These are phyloP conservation scores for Ammodytes marinus DNA, from an alignment of 2,113 vertebrate species.

Conservation along the genomic window DNA sequence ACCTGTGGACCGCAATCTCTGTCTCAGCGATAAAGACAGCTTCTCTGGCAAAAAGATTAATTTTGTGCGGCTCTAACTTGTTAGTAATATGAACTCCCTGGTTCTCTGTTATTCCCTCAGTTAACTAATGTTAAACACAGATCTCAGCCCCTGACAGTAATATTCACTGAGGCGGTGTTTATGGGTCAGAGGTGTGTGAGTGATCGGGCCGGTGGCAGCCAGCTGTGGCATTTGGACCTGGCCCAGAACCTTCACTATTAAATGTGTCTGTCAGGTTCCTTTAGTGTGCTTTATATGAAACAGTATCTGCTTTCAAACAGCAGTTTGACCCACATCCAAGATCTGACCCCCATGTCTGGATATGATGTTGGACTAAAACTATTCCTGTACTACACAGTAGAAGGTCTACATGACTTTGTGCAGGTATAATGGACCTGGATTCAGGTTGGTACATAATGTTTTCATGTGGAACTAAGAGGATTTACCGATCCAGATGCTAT, in stretches of 20 bases:
- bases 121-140: conserved; percentile 80
- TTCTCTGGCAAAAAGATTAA: conserved; percentile 36
- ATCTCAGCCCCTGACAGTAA: conserved; percentile 68
- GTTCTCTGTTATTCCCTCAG: conserved; percentile 60
- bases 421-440: conserved; percentile 14
- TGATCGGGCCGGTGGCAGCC: conserved; percentile 60
- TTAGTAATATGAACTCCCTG: conserved; percentile 60
- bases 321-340: conserved; percentile 55
- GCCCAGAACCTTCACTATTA: conserved; percentile 69
- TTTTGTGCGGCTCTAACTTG: conserved; percentile 46
- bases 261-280: conserved; percentile 60
- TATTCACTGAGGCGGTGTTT: conserved; percentile 69
- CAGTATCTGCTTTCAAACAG: conserved; percentile 68
- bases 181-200: conserved; percentile 77
- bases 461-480: conserved; percentile 10
- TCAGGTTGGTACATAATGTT: not conserved
- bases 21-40: conserved; percentile 13
- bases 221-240: conserved; percentile 74
- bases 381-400: conserved; percentile 18
- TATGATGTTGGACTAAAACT: conserved; percentile 39
- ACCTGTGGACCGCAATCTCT: conserved; percentile 9
- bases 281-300: conserved; percentile 65
- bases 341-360: conserved; percentile 39
- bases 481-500: not conserved
- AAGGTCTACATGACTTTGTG: conserved; percentile 20